Evolutionary conservation across 1,140 invertebrate species (phyloP).

Genomic region (Aphis craccivora): DNA sequence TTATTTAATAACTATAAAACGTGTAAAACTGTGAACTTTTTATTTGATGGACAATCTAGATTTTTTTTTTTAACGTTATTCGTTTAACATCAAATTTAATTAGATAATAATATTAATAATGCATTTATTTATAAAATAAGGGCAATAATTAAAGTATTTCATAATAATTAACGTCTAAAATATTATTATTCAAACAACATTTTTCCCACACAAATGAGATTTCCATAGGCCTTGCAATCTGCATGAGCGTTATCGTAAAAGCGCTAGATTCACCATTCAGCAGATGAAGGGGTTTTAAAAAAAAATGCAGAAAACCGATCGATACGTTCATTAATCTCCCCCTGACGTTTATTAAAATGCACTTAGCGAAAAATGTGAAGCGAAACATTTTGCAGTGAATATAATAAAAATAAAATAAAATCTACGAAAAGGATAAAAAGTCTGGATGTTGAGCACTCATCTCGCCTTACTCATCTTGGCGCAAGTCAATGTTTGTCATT

Average conservation of each 20-base stretch:
- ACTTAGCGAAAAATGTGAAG: slow-evolving; percentile 9
- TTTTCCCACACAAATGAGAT: neutral
- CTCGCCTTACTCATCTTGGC: neutral
- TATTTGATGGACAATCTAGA: neutral
- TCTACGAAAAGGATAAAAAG: neutral
- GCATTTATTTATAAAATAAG: neutral
- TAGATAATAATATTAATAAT: neutral
- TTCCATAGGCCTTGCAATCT: neutral
- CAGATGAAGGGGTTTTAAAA: neutral
- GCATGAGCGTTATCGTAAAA: neutral
- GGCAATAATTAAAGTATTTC: neutral
- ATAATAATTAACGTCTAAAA: neutral
- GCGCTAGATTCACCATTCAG: too few species aligned
- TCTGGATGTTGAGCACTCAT: neutral
- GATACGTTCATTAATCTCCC: neutral
- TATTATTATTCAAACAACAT: neutral
- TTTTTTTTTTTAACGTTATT: neutral
- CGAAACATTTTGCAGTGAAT: slow-evolving; percentile 8
- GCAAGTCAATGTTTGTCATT: neutral
- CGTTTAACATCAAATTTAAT: slow-evolving; percentile 1
- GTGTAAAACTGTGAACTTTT: neutral
- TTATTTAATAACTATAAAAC: neutral
- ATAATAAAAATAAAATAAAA: slow-evolving; percentile 21
- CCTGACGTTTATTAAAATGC: slow-evolving; percentile 16
- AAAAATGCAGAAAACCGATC: slow-evolving; percentile 29